Evolutionary conservation across 2,888 invertebrate species (phyloP).

Genomic region (Acanthacorydalis orientalis): DNA sequence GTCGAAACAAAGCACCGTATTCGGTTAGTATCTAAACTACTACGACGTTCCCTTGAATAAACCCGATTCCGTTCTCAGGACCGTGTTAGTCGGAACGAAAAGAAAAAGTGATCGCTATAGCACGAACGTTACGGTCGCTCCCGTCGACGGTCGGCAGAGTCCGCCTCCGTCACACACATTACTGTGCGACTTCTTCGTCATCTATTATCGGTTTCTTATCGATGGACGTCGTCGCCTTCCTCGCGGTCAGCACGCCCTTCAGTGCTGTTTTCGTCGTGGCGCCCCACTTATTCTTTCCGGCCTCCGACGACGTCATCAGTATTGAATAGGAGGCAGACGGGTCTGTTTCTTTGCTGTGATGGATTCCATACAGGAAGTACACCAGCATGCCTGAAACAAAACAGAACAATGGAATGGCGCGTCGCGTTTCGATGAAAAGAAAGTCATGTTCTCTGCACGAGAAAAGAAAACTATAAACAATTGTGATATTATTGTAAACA

Average conservation of each 20-base stretch:
- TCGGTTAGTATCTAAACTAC: too few relatives aligned
- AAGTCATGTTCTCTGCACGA: too few relatives aligned
- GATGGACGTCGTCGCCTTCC: constrained; percentile 20
- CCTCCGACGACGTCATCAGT: constrained; percentile 45
- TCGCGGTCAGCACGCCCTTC: constrained; percentile 20
- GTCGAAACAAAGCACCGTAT: too few relatives aligned
- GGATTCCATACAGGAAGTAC: constrained; percentile 73
- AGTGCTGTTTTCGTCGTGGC: constrained; percentile 27
- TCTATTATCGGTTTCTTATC: constrained; percentile 21
- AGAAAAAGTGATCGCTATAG: not conserved
- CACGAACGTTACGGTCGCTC: too few relatives aligned
- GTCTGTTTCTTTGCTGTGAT: constrained; percentile 65
- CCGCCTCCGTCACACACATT: not conserved
- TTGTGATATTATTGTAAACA: too few relatives aligned
- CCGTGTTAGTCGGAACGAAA: not conserved
- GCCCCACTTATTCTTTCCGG: constrained; percentile 43
- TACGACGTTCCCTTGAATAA: too few relatives aligned
- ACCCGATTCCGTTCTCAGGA: not conserved
- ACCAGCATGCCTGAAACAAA: constrained; percentile 52
- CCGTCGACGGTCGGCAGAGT: too few relatives aligned
- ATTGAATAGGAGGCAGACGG: constrained; percentile 42
- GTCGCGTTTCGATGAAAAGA: too few relatives aligned
- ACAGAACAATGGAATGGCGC: too few relatives aligned
- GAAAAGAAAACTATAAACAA: too few relatives aligned
- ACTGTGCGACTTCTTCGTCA: constrained; percentile 11